phyloP scores from a whole-genome alignment of 2,888 invertebrate genomes.

The Orthonychiurus folsomi region DNA sequence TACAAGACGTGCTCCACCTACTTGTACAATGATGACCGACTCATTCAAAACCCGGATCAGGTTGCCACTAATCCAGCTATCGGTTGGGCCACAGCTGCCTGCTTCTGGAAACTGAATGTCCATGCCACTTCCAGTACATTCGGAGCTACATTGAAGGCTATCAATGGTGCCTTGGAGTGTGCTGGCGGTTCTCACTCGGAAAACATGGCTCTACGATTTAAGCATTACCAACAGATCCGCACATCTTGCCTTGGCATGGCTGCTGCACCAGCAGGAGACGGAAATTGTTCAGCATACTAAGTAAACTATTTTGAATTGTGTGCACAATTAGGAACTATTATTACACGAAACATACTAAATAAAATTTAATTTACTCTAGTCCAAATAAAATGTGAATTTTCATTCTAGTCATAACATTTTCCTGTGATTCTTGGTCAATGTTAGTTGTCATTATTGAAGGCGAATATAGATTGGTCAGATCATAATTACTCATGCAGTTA shows the following conservation, averaged over 20 bases:
- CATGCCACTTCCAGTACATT: constrained; percentile 8
- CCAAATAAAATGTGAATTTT: too few relatives aligned
- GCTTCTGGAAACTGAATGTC: constrained; percentile 14
- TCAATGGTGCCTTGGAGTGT: constrained; percentile 19
- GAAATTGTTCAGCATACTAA: constrained; percentile 10
- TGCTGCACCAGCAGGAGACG: constrained; percentile 8
- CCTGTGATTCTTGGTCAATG: too few relatives aligned
- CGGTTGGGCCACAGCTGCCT: constrained; percentile 16
- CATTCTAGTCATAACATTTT: too few relatives aligned
- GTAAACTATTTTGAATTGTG: not conserved
- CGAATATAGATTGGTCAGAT: too few relatives aligned
- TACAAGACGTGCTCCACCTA: constrained; percentile 11
- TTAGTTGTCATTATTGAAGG: too few relatives aligned
- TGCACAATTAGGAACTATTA: not conserved
- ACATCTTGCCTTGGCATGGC: not conserved
- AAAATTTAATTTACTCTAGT: not conserved
- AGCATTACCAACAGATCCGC: constrained; percentile 11
- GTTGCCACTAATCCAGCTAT: constrained; percentile 13
- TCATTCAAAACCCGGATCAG: constrained; percentile 16
- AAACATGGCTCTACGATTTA: constrained; percentile 9
- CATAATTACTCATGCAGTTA: too few relatives aligned
- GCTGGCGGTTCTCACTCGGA: constrained; percentile 13
- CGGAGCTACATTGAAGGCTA: constrained; percentile 15
- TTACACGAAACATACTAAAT: not conserved
- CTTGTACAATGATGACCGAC: constrained; percentile 15